A percentile compares a stretch with the other conserved stretches of the same genome.
Evolutionary conservation across 30 jellyfish, hydroid and myxozoan genomes (phyloP).

Genomic region (Rhopilema esculentum): DNA sequence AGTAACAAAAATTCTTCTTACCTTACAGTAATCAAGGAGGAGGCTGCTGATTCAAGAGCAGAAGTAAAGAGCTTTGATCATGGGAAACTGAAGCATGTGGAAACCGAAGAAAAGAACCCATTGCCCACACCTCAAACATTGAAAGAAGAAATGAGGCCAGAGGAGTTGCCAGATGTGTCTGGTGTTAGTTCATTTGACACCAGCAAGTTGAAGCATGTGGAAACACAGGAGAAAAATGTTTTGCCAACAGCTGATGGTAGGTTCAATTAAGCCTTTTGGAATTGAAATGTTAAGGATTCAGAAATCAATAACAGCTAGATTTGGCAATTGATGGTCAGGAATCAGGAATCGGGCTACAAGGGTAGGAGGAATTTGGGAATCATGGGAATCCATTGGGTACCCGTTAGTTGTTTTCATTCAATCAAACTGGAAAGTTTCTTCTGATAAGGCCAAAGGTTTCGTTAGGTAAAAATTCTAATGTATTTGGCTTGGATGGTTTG

Average conservation of each 20-base stretch:
- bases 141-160: constrained; percentile 95
- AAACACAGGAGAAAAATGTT: constrained; percentile 82
- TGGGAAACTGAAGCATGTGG: constrained; percentile 88
- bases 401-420: no score
- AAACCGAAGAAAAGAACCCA: constrained; percentile 94
- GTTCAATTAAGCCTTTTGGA: neutral
- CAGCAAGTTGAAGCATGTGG: constrained; percentile 85
- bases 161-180: constrained; percentile 92
- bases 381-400: no score
- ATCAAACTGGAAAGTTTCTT: no score
- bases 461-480: no score
- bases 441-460: no score
- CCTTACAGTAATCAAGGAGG: constrained; percentile 82
- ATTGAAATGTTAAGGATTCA: neutral
- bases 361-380: no score
- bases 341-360: no score
- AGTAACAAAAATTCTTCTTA: no score
- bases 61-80: constrained; percentile 92
- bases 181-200: constrained; percentile 84
- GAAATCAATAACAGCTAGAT: no score
- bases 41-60: constrained; percentile 87
- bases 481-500: no score
- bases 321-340: no score
- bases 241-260: constrained; percentile 93
- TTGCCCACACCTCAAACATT: constrained; percentile 90